Evolutionary conservation across 2,888 invertebrate species (phyloP).

Genomic region (Nyleta sp.): DNA sequence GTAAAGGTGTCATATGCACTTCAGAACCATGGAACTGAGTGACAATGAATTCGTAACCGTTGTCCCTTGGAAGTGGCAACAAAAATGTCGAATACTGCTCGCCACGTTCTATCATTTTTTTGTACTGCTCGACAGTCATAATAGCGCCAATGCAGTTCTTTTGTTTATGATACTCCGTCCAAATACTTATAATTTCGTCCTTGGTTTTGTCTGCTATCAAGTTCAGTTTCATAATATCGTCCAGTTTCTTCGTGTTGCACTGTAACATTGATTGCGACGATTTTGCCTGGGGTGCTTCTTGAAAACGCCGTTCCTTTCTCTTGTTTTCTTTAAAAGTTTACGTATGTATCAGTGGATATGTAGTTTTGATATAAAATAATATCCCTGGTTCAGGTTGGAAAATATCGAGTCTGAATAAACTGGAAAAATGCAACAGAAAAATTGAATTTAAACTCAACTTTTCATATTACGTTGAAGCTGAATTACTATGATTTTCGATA

Average conservation of each 20-base stretch:
- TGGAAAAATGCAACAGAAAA: too few relatives aligned
- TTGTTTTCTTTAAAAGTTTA: slow-evolving; percentile 74
- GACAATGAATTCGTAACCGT: slow-evolving; percentile 94
- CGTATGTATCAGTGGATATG: slow-evolving; percentile 5
- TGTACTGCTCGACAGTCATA: slow-evolving; percentile 86
- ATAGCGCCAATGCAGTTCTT: slow-evolving; percentile 91
- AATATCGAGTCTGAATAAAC: too few relatives aligned
- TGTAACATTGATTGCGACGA: slow-evolving; percentile 64
- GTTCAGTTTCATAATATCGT: slow-evolving; percentile 90
- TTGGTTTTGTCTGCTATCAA: slow-evolving; percentile 88
- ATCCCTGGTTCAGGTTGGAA: too few relatives aligned
- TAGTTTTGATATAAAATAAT: too few relatives aligned
- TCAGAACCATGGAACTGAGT: slow-evolving; percentile 88
- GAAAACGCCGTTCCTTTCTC: slow-evolving; percentile 70
- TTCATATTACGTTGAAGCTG: too few relatives aligned
- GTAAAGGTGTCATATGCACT: slow-evolving; percentile 92
- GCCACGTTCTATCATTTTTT: slow-evolving; percentile 85
- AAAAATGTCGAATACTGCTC: slow-evolving; percentile 88
- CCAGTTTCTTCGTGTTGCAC: slow-evolving; percentile 81
- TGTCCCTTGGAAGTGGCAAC: slow-evolving; percentile 90
- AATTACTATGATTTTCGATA: too few relatives aligned
- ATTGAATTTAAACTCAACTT: too few relatives aligned
- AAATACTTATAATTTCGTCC: slow-evolving; percentile 89
- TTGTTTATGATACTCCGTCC: slow-evolving; percentile 91
- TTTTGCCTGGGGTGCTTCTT: slow-evolving; percentile 72